phyloP scores from a whole-genome alignment of 2,797 vertebrate genomes.

The Trematomus bernacchii region DNA sequence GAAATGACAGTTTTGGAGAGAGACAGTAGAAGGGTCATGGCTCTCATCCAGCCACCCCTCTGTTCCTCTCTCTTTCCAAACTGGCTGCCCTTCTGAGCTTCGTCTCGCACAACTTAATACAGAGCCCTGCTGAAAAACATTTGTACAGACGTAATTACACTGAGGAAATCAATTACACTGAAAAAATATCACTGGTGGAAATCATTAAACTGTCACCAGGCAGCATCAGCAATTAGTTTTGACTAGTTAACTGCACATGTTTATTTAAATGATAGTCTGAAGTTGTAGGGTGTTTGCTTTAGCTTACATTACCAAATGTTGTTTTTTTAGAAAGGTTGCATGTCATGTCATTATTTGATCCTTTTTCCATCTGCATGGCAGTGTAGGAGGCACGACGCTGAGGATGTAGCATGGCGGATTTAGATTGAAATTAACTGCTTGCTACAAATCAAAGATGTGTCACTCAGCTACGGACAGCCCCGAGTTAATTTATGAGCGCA shows the following conservation, averaged over 20 bases:
- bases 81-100: slow-evolving; percentile 71
- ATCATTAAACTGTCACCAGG: slow-evolving; percentile 64
- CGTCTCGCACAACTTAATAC: slow-evolving; percentile 71
- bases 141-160: slow-evolving; percentile 70
- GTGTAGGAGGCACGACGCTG: slow-evolving; percentile 55
- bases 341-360: slow-evolving; percentile 65
- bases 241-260: slow-evolving; percentile 60
- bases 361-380: slow-evolving; percentile 36
- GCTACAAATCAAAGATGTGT: slow-evolving; percentile 85
- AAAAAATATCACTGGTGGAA: slow-evolving; percentile 63
- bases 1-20: slow-evolving; percentile 81
- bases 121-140: slow-evolving; percentile 57
- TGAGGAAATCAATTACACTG: slow-evolving; percentile 74
- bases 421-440: slow-evolving; percentile 84
- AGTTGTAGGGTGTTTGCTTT: slow-evolving; percentile 44
- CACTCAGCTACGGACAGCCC: slow-evolving; percentile 79
- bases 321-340: slow-evolving; percentile 52
- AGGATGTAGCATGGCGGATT: slow-evolving; percentile 75
- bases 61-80: slow-evolving; percentile 71
- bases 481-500: slow-evolving; percentile 80
- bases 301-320: slow-evolving; percentile 58
- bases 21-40: slow-evolving; percentile 80
- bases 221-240: slow-evolving; percentile 67
- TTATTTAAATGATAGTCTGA: slow-evolving; percentile 57
- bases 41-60: slow-evolving; percentile 75